Base-by-base conservation (phyloP, 2,888 invertebrate genomes). In the Aleiodes alternator region DNA sequence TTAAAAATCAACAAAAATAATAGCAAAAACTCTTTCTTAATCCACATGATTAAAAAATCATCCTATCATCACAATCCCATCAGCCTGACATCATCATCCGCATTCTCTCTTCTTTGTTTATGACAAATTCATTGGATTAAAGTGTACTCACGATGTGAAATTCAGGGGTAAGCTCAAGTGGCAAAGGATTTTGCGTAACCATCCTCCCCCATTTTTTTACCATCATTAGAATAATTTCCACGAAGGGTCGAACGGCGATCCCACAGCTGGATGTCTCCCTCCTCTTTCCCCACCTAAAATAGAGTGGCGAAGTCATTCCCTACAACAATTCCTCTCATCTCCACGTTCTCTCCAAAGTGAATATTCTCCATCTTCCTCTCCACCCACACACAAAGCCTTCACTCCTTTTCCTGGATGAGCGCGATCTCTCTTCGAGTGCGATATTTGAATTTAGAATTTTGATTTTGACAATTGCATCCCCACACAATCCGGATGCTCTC, bases 371-470 rank as follows among this genome's bases (percentile, higher is more conserved):
- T 75, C 76, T 77, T 75, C 69, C 34, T 23, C 72, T 51, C 78
- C 71, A 53, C 34, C 0, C 29, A 23, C n/a, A 50, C 23, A 31
- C 9, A 29, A 50, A 6, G 23, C 29, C 31, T 31, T 29, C 4
- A 11, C 51, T n/a, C 43, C 75, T 73, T 75, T 78, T 75, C 34
- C 34, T 76, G 78, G 71, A 76, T 74, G 48, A 55, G 59, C 77
- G 80, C 80, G 81, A 82, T 83, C 80, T 82, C 80, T 82, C 80
- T 82, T 83, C 83, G 78, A 85, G 84, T 84, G 82, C 81, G 81
- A 83, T 83, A 83, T 85, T 85, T 85, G 85, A 84, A 84, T 85
- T 84, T 84, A 81, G 82, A 84, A 84, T 84, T 84, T 83, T 82
- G 81, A 83, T 83, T 85, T 83, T 75, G 79, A 82, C 81, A 82